These are phyloP conservation scores for Ichneumoninae sp. DNA, from an alignment of 2,888 invertebrate species.

Conservation along the genomic window DNA sequence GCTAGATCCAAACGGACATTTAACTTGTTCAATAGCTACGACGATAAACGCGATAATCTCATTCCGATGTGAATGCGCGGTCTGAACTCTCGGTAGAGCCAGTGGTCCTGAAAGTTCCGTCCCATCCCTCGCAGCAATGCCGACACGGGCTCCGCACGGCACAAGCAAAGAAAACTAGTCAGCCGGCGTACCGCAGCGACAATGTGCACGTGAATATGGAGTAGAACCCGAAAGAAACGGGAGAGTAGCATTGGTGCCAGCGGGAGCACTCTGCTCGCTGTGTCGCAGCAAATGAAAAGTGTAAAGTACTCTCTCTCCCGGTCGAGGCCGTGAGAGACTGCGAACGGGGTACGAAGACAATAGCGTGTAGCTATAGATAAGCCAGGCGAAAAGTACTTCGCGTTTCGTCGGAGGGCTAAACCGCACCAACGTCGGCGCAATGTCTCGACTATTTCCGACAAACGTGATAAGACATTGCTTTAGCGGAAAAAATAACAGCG, in stretches of 20 bases:
- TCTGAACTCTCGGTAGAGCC: not conserved
- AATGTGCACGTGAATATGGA: not conserved
- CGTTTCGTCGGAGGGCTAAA: not conserved
- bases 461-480: too few species aligned
- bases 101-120: not conserved
- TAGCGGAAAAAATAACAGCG: not conserved
- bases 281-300: conserved; percentile 31
- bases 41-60: not conserved
- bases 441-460: not conserved
- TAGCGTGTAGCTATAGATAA: not conserved
- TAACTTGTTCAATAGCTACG: not conserved
- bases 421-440: not conserved
- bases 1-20: not conserved
- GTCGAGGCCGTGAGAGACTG: conserved; percentile 22
- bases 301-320: conserved; percentile 16
- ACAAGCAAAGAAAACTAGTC: not conserved
- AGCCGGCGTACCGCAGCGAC: not conserved
- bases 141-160: not conserved
- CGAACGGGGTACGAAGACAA: conserved; percentile 15
- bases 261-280: not conserved
- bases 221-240: not conserved
- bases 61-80: not conserved
- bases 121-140: not conserved
- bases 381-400: not conserved
- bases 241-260: not conserved